These are phyloP conservation scores for Sphenodon punctatus DNA, from an alignment of 2,797 vertebrate species.

Conservation along the genomic window DNA sequence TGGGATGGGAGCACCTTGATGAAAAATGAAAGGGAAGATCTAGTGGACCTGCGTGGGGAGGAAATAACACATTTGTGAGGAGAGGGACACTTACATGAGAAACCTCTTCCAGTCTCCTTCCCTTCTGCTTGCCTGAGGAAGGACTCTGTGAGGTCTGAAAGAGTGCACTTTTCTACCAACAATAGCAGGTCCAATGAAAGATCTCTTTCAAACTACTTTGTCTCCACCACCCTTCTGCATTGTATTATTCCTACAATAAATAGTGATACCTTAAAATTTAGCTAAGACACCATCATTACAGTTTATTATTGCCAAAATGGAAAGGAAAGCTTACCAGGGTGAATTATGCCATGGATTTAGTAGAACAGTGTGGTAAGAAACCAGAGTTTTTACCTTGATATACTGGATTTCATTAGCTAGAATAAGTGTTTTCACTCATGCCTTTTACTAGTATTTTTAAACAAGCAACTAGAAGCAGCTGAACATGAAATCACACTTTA, in stretches of 20 bases:
- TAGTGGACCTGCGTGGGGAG: background rate
- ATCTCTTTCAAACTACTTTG: too few species aligned
- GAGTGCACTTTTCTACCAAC: too few species aligned
- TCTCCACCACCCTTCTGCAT: background rate
- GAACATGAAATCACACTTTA: slow-evolving; percentile 49
- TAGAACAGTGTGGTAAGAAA: background rate
- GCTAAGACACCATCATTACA: too few species aligned
- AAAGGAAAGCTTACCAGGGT: background rate
- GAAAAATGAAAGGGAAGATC: background rate
- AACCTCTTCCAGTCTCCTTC: background rate
- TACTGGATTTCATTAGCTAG: slow-evolving; percentile 13
- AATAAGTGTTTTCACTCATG: background rate
- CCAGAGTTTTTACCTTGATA: background rate
- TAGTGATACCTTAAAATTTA: background rate
- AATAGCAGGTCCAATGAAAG: too few species aligned
- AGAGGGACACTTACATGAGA: background rate
- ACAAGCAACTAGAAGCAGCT: slow-evolving; percentile 24
- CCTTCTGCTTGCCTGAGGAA: too few species aligned
- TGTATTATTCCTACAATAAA: background rate
- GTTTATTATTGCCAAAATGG: too few species aligned
- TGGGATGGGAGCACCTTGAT: background rate
- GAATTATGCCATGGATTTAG: background rate
- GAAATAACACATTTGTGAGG: background rate
- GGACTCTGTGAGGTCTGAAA: too few species aligned
- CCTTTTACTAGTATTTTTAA: background rate